phyloP scores from a whole-genome alignment of 2,888 invertebrate species.

The Pseudoips prasinana region DNA sequence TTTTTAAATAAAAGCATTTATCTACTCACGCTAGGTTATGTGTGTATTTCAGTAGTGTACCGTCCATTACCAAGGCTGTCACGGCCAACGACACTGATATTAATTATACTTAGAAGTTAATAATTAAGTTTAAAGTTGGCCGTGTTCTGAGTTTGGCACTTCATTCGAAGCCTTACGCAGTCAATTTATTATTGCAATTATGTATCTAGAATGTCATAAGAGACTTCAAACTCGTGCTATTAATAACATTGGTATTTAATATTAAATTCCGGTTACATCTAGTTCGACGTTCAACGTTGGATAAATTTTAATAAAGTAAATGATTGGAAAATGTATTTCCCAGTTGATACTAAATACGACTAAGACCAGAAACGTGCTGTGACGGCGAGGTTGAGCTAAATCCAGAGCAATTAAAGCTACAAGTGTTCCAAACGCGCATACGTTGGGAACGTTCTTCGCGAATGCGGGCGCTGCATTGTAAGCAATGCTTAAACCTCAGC shows the following conservation, averaged over 20 bases:
- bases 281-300: too few species aligned
- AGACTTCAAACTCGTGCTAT: too few species aligned
- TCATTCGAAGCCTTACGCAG: conserved; percentile 48
- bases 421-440: conserved; percentile 18
- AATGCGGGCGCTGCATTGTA: conserved; percentile 10
- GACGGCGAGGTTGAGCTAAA: conserved; percentile 10
- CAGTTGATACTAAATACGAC: too few species aligned
- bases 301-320: too few species aligned
- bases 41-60: conserved; percentile 24
- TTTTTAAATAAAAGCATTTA: conserved; percentile 20
- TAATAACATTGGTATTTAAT: too few species aligned
- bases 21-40: conserved; percentile 15
- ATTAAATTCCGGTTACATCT: too few species aligned
- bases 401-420: conserved; percentile 26
- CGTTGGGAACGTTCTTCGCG: conserved; percentile 8
- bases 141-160: conserved; percentile 64
- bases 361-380: conserved; percentile 1
- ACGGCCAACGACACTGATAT: conserved; percentile 52
- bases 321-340: too few species aligned
- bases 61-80: conserved; percentile 32
- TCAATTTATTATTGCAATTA: conserved; percentile 62
- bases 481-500: conserved; percentile 6
- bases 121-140: conserved; percentile 69
- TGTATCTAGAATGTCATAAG: conserved; percentile 41
- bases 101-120: conserved; percentile 68